Evolutionary conservation across 2,888 invertebrate genomes (phyloP), one percentile per base, ranked within the genome.

Genomic region (Sinopyrophorus schimmeli): DNA sequence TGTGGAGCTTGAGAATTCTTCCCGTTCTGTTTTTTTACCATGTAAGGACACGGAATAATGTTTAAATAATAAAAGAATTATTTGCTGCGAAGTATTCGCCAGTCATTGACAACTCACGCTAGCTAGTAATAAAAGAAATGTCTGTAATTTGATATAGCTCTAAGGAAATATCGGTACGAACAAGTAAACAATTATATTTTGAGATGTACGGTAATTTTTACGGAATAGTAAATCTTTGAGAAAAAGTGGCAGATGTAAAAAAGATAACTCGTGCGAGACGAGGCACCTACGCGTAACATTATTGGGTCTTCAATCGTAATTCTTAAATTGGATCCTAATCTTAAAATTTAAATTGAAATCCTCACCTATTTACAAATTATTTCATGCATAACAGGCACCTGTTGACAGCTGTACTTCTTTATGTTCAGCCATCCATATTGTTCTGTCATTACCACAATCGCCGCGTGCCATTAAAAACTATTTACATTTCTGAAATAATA

Each of bases 371-470:
- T 42, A 48, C 42, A 37, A 30, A 41, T 27, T 35, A 18, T 26
- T 32, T 34, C 38, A 44, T 44, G 49, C 49, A 49, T 15, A 49
- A 49, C 49, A 43, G 14, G 30, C 49, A 49, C 49, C 49, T 49
- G 49, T 44, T 44, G 39, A 15, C 49, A 49, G 49, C 38, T 49
- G 49, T 12, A 37, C 23, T 28, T 16, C 27, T 12, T 23, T 26
- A 20, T 30, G 23, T 37, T 21, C 43, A 39, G 5, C 31, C 15
- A 24, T 16, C 32, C 32, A 23, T 31, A 21, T 12, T 17, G n/a
- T 32, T 11, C 38, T 35, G n/a, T n/a, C n/a, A n/a, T 24, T 31
- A 39, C 31, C 31, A n/a, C 31, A 31, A 41, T 16, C 11, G 31
- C 41, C 41, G 41, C 41, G 31, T 41, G 41, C 41, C 30, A 21